Conservation (phyloP, 2,113 vertebrate species). For the Rhinoptilus africanus region DNA sequence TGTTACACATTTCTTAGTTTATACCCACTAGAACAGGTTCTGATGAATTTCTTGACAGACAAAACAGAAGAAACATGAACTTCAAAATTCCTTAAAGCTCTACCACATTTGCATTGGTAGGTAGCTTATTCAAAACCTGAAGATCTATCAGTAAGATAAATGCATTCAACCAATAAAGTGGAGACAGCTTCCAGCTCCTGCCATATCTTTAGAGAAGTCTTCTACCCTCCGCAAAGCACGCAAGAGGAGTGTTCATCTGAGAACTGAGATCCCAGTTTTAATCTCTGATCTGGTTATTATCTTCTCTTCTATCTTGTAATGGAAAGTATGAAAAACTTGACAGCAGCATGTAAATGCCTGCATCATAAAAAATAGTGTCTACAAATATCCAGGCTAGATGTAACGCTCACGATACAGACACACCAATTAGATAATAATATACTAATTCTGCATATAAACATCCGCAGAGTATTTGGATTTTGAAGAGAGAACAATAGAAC, state of each 20-base stretch:
- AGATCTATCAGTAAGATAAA: background rate
- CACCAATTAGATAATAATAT: background rate
- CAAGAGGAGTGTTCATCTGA: background rate
- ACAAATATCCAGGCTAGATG: background rate
- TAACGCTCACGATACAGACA: background rate
- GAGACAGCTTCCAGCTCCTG: background rate
- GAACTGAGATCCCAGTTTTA: background rate
- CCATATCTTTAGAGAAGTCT: background rate
- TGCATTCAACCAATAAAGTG: background rate
- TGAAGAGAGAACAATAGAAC: background rate
- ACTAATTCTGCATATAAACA: background rate
- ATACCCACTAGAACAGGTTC: background rate
- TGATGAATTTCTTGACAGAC: background rate
- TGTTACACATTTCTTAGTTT: background rate
- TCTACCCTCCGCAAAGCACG: background rate
- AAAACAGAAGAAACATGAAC: background rate
- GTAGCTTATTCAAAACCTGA: background rate
- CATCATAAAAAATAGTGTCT: background rate
- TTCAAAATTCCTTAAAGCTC: background rate
- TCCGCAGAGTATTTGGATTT: background rate
- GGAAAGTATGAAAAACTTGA: background rate
- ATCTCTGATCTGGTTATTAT: background rate
- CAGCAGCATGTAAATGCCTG: background rate
- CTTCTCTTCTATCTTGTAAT: background rate
- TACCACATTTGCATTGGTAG: background rate